Conservation (phyloP, 1,140 invertebrate genomes). For the Drusus annulatus region DNA sequence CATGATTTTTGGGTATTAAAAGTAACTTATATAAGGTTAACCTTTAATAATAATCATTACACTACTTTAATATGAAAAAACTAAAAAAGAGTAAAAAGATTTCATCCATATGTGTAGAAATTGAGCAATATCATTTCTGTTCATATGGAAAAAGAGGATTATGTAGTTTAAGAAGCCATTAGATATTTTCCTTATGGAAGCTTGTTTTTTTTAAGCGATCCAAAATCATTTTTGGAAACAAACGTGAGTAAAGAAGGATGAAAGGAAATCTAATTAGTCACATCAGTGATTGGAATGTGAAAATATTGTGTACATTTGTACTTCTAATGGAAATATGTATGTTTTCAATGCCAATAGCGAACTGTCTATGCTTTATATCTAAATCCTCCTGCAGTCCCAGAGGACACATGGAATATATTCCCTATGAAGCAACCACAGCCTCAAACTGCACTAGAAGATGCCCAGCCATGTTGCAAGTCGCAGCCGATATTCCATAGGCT, state of each 20-base stretch:
- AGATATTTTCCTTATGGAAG: background rate
- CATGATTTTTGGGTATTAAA: constrained; percentile 12
- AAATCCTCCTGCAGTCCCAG: background rate
- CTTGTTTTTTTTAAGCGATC: constrained; percentile 9
- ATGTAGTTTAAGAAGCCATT: constrained; percentile 14
- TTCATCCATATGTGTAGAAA: constrained; percentile 36
- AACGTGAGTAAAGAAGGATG: constrained; percentile 20
- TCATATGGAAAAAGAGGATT: constrained; percentile 18
- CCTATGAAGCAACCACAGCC: constrained; percentile 55
- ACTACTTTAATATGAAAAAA: constrained; percentile 22
- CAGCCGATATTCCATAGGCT: background rate
- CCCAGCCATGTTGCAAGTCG: constrained; percentile 25
- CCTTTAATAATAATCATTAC: constrained; percentile 7
- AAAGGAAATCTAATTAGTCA: constrained; percentile 36
- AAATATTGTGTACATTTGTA: constrained; percentile 41
- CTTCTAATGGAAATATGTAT: constrained; percentile 21
- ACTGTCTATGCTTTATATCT: constrained; percentile 23
- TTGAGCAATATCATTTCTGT: constrained; percentile 36
- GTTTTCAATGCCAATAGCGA: constrained; percentile 12
- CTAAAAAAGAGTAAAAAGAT: constrained; percentile 9
- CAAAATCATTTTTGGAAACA: constrained; percentile 9
- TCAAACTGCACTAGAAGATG: constrained; percentile 53
- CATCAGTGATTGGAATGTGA: constrained; percentile 48
- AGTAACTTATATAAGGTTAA: constrained; percentile 33
- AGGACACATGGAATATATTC: constrained; percentile 19